These are phyloP conservation scores for Salpingus planirostris DNA, from an alignment of 2,888 invertebrate genomes.

Conservation along the genomic window DNA sequence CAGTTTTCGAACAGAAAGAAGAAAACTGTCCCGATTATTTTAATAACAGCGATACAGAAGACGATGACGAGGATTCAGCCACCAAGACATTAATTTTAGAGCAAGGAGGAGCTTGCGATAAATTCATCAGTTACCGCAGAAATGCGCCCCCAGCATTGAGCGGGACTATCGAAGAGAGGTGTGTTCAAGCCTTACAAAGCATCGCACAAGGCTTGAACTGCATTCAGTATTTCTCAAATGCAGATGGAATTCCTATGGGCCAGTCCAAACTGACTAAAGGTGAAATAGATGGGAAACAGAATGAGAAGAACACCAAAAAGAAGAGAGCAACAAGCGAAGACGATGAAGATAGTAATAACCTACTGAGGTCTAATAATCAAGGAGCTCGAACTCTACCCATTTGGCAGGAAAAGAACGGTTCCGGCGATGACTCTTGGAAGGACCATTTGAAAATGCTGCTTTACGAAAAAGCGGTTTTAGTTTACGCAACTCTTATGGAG, in stretches of 20 bases:
- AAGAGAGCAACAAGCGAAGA: constrained; percentile 18
- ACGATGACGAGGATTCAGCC: constrained; percentile 33
- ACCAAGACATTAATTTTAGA: constrained; percentile 31
- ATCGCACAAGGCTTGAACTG: constrained; percentile 65
- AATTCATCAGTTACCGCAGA: constrained; percentile 29
- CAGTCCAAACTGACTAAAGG: constrained; percentile 44
- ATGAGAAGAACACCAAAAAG: constrained; percentile 22
- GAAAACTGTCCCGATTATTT: constrained; percentile 33
- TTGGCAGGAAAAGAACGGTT: constrained; percentile 54
- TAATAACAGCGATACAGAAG: constrained; percentile 39
- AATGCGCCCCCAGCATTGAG: constrained; percentile 40
- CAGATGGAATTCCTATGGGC: constrained; percentile 61
- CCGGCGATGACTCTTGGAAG: constrained; percentile 67
- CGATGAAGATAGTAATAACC: too few relatives aligned
- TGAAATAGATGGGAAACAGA: constrained; percentile 21
- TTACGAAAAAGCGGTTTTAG: constrained; percentile 75
- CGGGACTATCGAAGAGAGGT: constrained; percentile 49
- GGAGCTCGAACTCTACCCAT: constrained; percentile 52
- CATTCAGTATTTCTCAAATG: constrained; percentile 52
- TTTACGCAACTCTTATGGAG: constrained; percentile 73
- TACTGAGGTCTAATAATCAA: constrained; percentile 38
- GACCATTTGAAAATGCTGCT: constrained; percentile 68
- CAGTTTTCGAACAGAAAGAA: constrained; percentile 49
- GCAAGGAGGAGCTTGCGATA: constrained; percentile 16
- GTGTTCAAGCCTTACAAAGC: constrained; percentile 63